Conservation (phyloP, 2,888 invertebrate species). For the Hypomecis atomaria region DNA sequence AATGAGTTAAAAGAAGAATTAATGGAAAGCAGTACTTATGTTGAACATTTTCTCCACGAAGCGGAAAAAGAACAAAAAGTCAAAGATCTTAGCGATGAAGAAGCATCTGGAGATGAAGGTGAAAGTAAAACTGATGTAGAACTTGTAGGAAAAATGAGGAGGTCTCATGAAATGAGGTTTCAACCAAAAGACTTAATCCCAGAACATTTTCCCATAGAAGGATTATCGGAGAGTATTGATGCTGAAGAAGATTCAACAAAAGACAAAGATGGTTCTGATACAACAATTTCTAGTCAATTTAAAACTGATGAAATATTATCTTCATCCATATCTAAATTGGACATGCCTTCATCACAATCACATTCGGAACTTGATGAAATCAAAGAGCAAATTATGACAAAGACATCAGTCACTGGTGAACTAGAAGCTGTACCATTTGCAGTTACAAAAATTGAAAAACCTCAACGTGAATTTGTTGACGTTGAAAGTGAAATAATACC, state of each 20-base stretch:
- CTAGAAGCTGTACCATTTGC: slow-evolving; percentile 71
- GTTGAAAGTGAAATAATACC: slow-evolving; percentile 79
- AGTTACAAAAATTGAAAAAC: slow-evolving; percentile 69
- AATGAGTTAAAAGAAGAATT: slow-evolving; percentile 91
- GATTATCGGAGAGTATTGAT: slow-evolving; percentile 73
- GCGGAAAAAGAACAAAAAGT: slow-evolving; percentile 68
- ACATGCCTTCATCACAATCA: slow-evolving; percentile 68
- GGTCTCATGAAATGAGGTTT: slow-evolving; percentile 96
- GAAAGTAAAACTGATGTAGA: slow-evolving; percentile 80
- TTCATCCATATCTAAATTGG: slow-evolving; percentile 77
- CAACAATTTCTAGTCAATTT: slow-evolving; percentile 77
- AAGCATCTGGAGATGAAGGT: slow-evolving; percentile 84
- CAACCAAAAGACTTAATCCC: slow-evolving; percentile 86
- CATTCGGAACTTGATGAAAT: slow-evolving; percentile 63
- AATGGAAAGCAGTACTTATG: slow-evolving; percentile 86
- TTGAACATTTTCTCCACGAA: slow-evolving; percentile 81
- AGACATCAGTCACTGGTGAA: slow-evolving; percentile 46
- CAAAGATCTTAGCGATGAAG: slow-evolving; percentile 80
- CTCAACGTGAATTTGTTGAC: slow-evolving; percentile 77
- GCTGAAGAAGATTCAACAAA: slow-evolving; percentile 73
- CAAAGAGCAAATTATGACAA: slow-evolving; percentile 59
- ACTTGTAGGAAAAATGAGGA: slow-evolving; percentile 91
- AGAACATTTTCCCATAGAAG: slow-evolving; percentile 76
- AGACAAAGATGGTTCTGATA: slow-evolving; percentile 74
- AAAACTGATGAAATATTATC: slow-evolving; percentile 76